These are phyloP conservation scores for Archivesica marissinica DNA, from an alignment of 1,140 invertebrate genomes.

Conservation along the genomic window DNA sequence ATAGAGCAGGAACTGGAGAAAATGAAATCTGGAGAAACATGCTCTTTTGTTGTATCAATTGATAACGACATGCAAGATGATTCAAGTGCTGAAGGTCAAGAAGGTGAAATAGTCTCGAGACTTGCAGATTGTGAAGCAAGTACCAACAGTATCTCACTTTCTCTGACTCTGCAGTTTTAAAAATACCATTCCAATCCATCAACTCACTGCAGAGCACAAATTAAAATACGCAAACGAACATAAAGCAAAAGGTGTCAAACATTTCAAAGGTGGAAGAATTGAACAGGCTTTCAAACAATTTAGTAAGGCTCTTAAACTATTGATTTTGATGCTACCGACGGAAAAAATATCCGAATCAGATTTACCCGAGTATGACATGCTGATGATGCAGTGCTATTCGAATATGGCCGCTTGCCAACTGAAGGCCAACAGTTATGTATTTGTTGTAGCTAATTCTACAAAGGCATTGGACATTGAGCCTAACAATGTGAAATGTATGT, in stretches of 20 bases:
- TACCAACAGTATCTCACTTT: conserved; percentile 42
- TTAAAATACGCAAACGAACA: conserved; percentile 66
- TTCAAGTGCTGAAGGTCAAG: conserved; percentile 11
- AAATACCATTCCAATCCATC: conserved; percentile 57
- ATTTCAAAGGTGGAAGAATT: conserved; percentile 69
- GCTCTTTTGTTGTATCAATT: conserved; percentile 14
- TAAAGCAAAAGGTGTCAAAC: conserved; percentile 72
- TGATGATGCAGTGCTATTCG: conserved; percentile 72
- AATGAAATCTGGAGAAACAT: conserved; percentile 53
- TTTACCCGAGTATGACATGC: conserved; percentile 41
- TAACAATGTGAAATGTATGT: conserved; percentile 86
- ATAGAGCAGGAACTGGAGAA: neutral
- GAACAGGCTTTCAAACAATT: conserved; percentile 73
- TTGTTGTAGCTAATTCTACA: conserved; percentile 87
- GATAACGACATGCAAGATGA: conserved; percentile 5
- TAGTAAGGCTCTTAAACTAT: conserved; percentile 68
- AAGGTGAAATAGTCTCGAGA: too few relatives aligned
- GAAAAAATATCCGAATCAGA: conserved; percentile 37
- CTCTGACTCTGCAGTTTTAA: conserved; percentile 61
- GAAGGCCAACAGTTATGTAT: conserved; percentile 86
- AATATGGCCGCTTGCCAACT: conserved; percentile 84
- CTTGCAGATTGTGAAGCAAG: too few relatives aligned
- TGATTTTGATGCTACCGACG: conserved; percentile 64
- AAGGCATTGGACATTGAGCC: conserved; percentile 86
- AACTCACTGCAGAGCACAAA: conserved; percentile 67